Evolutionary conservation across 2,888 invertebrate species (phyloP).

Genomic region (Eupithecia pulchellata): DNA sequence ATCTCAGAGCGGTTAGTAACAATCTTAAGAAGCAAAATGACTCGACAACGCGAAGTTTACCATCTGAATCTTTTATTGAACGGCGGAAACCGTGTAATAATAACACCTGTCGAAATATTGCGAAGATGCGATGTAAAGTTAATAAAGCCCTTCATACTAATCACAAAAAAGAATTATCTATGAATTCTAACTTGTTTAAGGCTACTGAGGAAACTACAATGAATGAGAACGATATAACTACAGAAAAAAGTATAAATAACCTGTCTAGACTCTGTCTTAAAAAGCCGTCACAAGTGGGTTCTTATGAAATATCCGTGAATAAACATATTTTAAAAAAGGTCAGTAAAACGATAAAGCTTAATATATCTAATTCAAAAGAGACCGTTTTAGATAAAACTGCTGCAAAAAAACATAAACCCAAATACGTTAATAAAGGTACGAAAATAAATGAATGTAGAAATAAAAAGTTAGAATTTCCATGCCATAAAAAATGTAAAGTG

Average conservation of each 20-base stretch:
- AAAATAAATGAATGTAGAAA: neutral
- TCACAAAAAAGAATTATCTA: neutral
- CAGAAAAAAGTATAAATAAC: neutral
- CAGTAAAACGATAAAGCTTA: neutral
- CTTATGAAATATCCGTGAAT: neutral
- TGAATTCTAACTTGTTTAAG: neutral
- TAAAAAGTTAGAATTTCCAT: neutral
- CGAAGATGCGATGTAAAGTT: neutral
- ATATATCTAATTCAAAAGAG: neutral
- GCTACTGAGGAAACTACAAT: neutral
- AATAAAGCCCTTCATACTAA: neutral
- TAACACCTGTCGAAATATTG: neutral
- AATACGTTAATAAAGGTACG: neutral
- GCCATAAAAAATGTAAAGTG: neutral
- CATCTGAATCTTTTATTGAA: neutral
- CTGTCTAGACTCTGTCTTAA: neutral
- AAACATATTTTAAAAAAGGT: neutral
- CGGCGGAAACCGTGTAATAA: neutral
- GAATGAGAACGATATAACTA: neutral
- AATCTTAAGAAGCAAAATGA: neutral
- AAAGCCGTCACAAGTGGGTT: neutral
- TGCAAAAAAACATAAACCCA: neutral
- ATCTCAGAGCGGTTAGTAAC: neutral
- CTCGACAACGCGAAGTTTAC: neutral
- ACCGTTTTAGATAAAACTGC: neutral